Conservation (phyloP, 2,888 invertebrate genomes). For the Aethes cnicana region DNA sequence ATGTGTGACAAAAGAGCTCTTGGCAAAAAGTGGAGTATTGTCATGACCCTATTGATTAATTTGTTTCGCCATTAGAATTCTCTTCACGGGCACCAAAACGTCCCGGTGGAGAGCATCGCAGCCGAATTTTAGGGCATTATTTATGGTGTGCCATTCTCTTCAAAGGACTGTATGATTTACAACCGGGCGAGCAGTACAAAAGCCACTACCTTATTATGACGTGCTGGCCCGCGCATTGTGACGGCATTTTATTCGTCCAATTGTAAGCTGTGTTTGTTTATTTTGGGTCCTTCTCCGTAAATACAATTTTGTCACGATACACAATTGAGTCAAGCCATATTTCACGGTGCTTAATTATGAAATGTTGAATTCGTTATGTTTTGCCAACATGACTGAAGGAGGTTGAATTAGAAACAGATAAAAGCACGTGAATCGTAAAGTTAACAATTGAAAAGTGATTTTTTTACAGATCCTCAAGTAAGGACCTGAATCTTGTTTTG, state of each 20-base stretch:
- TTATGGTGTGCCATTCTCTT: conserved; percentile 78
- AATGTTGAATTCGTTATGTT: conserved; percentile 52
- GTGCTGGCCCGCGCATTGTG: conserved; percentile 76
- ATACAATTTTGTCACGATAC: conserved; percentile 70
- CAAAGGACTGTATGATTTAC: conserved; percentile 80
- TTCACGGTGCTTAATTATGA: conserved; percentile 71
- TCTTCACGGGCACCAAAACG: conserved; percentile 64
- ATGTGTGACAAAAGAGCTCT: conserved; percentile 49
- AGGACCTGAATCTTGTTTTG: conserved; percentile 14
- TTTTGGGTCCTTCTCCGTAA: conserved; percentile 77
- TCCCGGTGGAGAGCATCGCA: conserved; percentile 62
- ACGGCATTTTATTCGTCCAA: conserved; percentile 71
- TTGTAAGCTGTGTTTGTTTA: conserved; percentile 78
- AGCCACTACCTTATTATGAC: conserved; percentile 79
- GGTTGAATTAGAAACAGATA: conserved; percentile 15
- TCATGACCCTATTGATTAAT: conserved; percentile 72
- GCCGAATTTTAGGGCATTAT: conserved; percentile 72
- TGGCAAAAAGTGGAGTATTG: conserved; percentile 58
- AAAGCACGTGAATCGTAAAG: neutral
- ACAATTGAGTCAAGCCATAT: conserved; percentile 68
- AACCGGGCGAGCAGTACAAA: conserved; percentile 63
- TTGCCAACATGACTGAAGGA: conserved; percentile 49
- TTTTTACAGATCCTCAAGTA: conserved; percentile 8
- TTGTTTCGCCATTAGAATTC: conserved; percentile 74
- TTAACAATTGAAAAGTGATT: conserved; percentile 12